phyloP scores from a whole-genome alignment of 2,113 vertebrate genomes.

The Sebastes fasciatus region DNA sequence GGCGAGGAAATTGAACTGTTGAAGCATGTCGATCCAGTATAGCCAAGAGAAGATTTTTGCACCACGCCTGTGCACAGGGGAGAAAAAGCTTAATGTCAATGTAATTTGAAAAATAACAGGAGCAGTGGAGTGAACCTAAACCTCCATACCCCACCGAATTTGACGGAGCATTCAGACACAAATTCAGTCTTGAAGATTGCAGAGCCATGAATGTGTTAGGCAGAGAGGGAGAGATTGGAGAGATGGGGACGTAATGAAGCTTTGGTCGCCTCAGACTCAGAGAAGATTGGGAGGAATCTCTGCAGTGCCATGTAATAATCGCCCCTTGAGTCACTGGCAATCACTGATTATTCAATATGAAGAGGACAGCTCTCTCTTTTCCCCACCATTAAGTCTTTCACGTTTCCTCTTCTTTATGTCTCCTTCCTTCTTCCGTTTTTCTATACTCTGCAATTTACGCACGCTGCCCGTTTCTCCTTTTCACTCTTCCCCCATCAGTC shows the following conservation, averaged over 20 bases:
- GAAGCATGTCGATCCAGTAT: conserved; percentile 66
- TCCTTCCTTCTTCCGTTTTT: conserved; percentile 48
- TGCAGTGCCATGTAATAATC: conserved; percentile 59
- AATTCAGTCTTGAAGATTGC: conserved; percentile 52
- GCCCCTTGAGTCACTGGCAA: conserved; percentile 64
- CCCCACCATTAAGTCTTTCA: conserved; percentile 51
- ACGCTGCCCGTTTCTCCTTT: conserved; percentile 33
- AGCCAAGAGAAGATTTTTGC: conserved; percentile 49
- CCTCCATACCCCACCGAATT: conserved; percentile 46
- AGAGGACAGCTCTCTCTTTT: conserved; percentile 52
- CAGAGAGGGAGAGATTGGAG: conserved; percentile 37
- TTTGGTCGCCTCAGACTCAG: conserved; percentile 51
- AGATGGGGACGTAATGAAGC: conserved; percentile 49
- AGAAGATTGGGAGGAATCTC: conserved; percentile 63
- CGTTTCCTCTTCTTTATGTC: conserved; percentile 44
- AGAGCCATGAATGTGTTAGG: conserved; percentile 38
- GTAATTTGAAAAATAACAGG: conserved; percentile 73
- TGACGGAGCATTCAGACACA: conserved; percentile 57
- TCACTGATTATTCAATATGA: conserved; percentile 79
- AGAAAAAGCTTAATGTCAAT: conserved; percentile 65
- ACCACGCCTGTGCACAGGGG: background rate
- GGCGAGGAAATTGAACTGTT: conserved; percentile 62
- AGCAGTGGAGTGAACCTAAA: conserved; percentile 74
- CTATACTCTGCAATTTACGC: conserved; percentile 44
- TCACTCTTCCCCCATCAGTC: conserved; percentile 22